Conservation (phyloP, 2,888 invertebrate species). For the Subacronicta megacephala region DNA sequence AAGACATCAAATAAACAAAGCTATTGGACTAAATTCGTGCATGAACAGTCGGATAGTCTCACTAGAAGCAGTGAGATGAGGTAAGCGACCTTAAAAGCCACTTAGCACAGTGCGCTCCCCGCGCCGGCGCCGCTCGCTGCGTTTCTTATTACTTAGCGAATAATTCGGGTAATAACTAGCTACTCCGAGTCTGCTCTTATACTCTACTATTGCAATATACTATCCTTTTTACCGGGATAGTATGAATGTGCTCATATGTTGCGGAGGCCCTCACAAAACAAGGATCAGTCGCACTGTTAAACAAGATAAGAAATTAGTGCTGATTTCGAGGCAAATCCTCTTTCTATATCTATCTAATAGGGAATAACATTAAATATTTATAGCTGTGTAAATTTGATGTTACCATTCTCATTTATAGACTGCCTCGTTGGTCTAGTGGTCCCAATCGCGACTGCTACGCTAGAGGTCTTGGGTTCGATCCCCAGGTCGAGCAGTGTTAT, state of each 20-base stretch:
- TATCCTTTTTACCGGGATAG: constrained; percentile 25
- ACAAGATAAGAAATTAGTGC: neutral
- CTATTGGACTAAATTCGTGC: constrained; percentile 73
- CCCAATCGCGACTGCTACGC: too few relatives aligned
- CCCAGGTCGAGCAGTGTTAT: too few relatives aligned
- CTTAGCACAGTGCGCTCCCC: constrained; percentile 81
- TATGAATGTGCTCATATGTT: constrained; percentile 4
- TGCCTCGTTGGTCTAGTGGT: too few relatives aligned
- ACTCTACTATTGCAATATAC: constrained; percentile 24
- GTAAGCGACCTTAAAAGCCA: constrained; percentile 88
- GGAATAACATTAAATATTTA: too few relatives aligned
- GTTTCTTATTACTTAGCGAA: constrained; percentile 83
- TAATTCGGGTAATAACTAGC: constrained; percentile 76
- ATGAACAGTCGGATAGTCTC: constrained; percentile 73
- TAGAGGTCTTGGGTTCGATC: too few relatives aligned
- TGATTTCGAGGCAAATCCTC: too few relatives aligned
- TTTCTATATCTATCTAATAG: too few relatives aligned
- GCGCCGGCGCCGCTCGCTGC: constrained; percentile 71
- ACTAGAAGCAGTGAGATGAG: constrained; percentile 78
- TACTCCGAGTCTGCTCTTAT: constrained; percentile 43
- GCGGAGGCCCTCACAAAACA: neutral
- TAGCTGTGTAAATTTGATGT: too few relatives aligned
- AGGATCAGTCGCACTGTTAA: neutral
- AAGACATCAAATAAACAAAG: constrained; percentile 73
- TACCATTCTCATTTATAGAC: too few relatives aligned